Percentiles rank a stretch among this genome's conserved stretches.
Conservation (phyloP, 2,888 invertebrate species). For the Athalia circularis region DNA sequence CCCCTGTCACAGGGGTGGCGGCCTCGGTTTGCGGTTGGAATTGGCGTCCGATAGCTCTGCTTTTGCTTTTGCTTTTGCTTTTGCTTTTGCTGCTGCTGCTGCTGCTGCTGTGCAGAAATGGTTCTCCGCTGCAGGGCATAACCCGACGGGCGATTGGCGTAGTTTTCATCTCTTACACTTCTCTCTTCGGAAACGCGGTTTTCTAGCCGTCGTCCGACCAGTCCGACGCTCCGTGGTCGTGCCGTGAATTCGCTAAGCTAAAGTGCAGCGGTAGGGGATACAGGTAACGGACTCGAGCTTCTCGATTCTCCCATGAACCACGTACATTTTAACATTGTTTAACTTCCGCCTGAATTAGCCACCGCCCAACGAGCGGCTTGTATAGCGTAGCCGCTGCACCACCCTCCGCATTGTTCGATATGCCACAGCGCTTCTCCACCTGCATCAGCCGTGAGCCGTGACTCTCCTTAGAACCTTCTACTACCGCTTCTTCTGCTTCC, state of each 20-base stretch:
- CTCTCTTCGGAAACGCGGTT: not conserved
- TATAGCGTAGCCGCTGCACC: not conserved
- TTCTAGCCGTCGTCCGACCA: conserved; percentile 50
- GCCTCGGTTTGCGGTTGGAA: conserved; percentile 38
- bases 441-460: too few species aligned
- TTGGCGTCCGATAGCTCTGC: conserved; percentile 39
- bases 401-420: conserved; percentile 57
- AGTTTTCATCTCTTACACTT: not conserved
- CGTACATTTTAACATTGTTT: conserved; percentile 64
- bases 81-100: conserved; percentile 37
- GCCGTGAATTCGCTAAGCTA: conserved; percentile 33
- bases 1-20: conserved; percentile 33
- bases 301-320: not conserved
- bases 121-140: conserved; percentile 25
- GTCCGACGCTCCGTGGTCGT: conserved; percentile 36
- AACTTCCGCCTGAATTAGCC: conserved; percentile 70
- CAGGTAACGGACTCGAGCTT: not conserved
- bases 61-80: conserved; percentile 18
- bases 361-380: conserved; percentile 55
- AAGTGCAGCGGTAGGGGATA: not conserved
- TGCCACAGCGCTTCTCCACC: not conserved
- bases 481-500: conserved; percentile 51
- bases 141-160: not conserved
- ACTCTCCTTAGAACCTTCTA: too few species aligned
- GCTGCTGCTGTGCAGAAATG: conserved; percentile 8